phyloP scores from a whole-genome alignment of 2,888 invertebrate genomes.

The Cabera pusaria region DNA sequence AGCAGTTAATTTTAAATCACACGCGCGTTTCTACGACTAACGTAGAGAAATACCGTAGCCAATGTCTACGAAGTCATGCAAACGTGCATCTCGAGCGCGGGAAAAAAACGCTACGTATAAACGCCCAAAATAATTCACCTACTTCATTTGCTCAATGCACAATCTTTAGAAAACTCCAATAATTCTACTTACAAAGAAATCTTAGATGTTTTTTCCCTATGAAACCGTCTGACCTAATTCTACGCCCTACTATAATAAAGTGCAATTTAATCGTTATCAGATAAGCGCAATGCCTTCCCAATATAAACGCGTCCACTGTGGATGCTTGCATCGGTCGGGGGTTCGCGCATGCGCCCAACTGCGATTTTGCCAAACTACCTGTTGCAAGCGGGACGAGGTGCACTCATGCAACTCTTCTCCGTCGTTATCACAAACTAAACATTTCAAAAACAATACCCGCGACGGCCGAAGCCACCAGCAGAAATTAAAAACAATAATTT shows the following conservation, averaged over 20 bases:
- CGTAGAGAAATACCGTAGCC: too few relatives aligned
- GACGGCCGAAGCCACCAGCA: slow-evolving; percentile 26
- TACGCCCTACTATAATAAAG: neutral
- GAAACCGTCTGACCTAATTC: slow-evolving; percentile 1
- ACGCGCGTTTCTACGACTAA: too few relatives aligned
- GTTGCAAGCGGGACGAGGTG: slow-evolving; percentile 78
- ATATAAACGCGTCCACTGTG: slow-evolving; percentile 55
- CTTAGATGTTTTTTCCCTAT: neutral
- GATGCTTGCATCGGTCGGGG: slow-evolving; percentile 55
- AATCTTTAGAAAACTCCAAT: too few relatives aligned
- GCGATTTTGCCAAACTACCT: slow-evolving; percentile 73
- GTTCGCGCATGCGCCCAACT: slow-evolving; percentile 61
- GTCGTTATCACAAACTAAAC: slow-evolving; percentile 56
- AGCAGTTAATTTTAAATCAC: too few relatives aligned
- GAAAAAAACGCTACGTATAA: too few relatives aligned
- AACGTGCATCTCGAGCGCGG: too few relatives aligned
- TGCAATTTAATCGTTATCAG: slow-evolving; percentile 14
- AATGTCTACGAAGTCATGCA: too few relatives aligned
- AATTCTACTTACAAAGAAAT: neutral
- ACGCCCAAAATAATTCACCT: too few relatives aligned
- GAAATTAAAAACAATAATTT: slow-evolving; percentile 22
- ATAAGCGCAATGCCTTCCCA: slow-evolving; percentile 20
- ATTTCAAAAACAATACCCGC: slow-evolving; percentile 38
- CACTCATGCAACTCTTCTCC: slow-evolving; percentile 73
- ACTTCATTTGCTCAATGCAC: too few relatives aligned